Evolutionary conservation across 2,797 vertebrate species (phyloP).

Genomic region (Peromyscus attwateri): DNA sequence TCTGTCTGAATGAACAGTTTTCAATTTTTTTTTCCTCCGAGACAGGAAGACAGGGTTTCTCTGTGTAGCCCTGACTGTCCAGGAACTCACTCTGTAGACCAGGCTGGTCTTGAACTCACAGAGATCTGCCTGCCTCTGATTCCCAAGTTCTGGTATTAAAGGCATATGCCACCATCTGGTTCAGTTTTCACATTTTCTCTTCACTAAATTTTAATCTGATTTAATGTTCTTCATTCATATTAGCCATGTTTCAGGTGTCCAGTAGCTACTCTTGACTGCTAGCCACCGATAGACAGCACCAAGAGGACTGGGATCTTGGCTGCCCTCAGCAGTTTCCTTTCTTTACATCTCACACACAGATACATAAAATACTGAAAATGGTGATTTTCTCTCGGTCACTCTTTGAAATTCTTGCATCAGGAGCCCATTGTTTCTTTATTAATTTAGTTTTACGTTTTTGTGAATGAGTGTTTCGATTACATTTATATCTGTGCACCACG

Average conservation of each 20-base stretch:
- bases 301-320: not conserved
- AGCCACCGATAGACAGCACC: too few relatives aligned
- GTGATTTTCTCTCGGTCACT: not conserved
- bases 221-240: not conserved
- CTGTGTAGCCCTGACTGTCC: too few relatives aligned
- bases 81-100: too few relatives aligned
- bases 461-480: not conserved
- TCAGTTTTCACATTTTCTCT: not conserved
- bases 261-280: not conserved
- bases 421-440: not conserved
- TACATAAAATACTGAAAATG: not conserved
- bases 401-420: slow-evolving; percentile 6
- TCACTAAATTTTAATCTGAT: not conserved
- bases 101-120: too few relatives aligned
- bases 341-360: not conserved
- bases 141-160: too few relatives aligned
- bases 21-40: too few relatives aligned
- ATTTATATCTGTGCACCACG: not conserved
- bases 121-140: too few relatives aligned
- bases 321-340: not conserved
- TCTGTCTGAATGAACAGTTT: not conserved
- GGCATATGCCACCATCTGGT: too few relatives aligned
- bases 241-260: not conserved
- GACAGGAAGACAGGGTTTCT: too few relatives aligned
- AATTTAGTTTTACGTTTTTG: not conserved